Evolutionary conservation across 2,113 vertebrate genomes (phyloP).

Genomic region (Cyrtonyx montezumae): DNA sequence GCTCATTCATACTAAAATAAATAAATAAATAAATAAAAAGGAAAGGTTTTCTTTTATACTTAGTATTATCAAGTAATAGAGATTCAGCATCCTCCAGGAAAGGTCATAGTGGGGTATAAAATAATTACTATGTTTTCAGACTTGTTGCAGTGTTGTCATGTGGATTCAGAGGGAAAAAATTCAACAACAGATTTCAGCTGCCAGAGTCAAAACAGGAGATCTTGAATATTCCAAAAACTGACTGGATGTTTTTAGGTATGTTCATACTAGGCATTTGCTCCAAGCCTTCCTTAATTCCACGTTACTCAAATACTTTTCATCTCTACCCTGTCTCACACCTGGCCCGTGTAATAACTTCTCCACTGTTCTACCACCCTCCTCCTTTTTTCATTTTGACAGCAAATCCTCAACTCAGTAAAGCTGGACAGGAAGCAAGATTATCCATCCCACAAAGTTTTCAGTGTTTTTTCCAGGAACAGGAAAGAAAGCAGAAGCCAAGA

Average conservation of each 20-base stretch:
- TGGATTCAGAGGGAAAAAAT: slow-evolving; percentile 40
- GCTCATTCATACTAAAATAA: not conserved
- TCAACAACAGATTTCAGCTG: slow-evolving; percentile 17
- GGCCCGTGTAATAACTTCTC: not conserved
- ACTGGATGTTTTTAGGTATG: not conserved
- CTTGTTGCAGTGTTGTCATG: not conserved
- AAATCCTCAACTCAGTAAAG: not conserved
- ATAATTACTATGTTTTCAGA: not conserved
- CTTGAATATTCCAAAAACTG: not conserved
- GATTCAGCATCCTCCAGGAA: not conserved
- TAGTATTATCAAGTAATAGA: not conserved
- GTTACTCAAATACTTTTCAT: not conserved
- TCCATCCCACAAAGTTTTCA: not conserved
- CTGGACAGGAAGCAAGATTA: not conserved
- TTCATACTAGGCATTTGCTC: not conserved
- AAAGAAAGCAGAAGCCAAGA: not conserved
- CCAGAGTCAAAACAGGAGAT: not conserved
- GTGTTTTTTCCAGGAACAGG: not conserved
- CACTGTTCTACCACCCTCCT: not conserved
- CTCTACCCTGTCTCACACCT: not conserved
- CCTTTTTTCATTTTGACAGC: not conserved
- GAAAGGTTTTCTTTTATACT: not conserved
- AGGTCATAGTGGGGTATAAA: not conserved
- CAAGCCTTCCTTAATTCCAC: not conserved
- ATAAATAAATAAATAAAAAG: not conserved